Base-by-base conservation (phyloP, 2,888 invertebrate genomes). In the Muscina levida region DNA sequence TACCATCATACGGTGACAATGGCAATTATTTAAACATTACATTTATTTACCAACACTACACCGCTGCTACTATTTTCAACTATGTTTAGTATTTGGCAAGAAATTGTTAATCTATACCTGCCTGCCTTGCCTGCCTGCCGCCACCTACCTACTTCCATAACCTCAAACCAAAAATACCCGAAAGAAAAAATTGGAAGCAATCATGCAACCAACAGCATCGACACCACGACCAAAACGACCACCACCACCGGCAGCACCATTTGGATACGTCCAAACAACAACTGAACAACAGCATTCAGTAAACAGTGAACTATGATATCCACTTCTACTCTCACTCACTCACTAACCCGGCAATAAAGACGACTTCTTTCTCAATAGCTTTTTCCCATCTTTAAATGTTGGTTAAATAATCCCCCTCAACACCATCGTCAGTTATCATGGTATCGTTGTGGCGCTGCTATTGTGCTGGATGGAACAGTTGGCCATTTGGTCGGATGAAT, bases 1-100 rank as follows among this genome's bases (percentile, higher is more conserved):
- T n/a, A n/a, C n/a, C n/a, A n/a, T n/a, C n/a, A n/a, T n/a, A n/a
- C n/a, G n/a, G 77, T 75, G 81, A 77, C 77, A 77, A 75, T 68
- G 65, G 72, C 81, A 77, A 77, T 81, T 77, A 75, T 70, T 81
- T 77, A 56, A 53, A 68, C 68, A 76, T 77, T 74, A 72, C 42
- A 74, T 57, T 71, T 65, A 39, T 51, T 62, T 66, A 48, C 17
- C 65, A 66, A 57, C 53, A 72, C 77, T 77, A n/a, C n/a, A n/a
- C n/a, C n/a, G n/a, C n/a, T 77, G 62, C 68, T 62, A 75, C 67
- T 68, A 74, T 42, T 70, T 77, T 77, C 46, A 46, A 22, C 62
- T 5, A 8, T n/a, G n/a, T n/a, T n/a, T 31, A 31, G 31, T 31
- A 42, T 77, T n/a, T 81, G 81, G 77, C 81, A 81, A 77, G 72